Evolutionary conservation across 53 echinoderm and acorn worm genomes (phyloP), one percentile per base, ranked within the genome.

Genomic region (Actinopyga echinites): DNA sequence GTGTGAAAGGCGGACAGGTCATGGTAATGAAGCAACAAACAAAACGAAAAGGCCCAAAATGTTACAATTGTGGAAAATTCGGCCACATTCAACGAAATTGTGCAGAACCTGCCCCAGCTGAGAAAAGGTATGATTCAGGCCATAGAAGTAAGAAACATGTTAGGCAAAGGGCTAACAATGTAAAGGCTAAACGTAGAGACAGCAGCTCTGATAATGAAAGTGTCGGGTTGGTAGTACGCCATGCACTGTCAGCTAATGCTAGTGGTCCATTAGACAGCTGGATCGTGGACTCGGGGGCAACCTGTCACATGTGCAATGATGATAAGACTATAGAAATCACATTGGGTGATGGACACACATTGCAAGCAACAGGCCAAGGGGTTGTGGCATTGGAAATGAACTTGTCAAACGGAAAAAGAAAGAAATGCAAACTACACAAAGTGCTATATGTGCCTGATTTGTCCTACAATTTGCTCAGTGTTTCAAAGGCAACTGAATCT

Each of bases 61-160:
- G 74, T 43, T 74, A 74, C 74, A 74, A 74, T 12, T 74, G 74
- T 45, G 45, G 74, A 74, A 74, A 44, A 42, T 42, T 38, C 43
- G 74, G 74, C 22, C 23, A 68, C 21, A 68, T 68, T 35, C 13
- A 74, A n/a, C 45, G 38, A 44, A 74, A 5, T 24, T 74, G 74
- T 37, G n/a, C 74, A 34, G 62, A 61, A 66, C 66, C 66, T 31
- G 66, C 66, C 13, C 66, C 30, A 66, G 44, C 8, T 7, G 61
- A 60, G 66, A 28, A 66, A 17, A 66, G 21, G 32, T 66, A 66
- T 36, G 33, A 66, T 33, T 66, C 13, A 32, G 66, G 66, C 66
- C 33, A 66, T 28, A 66, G 35, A 32, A 31, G 66, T 66, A 66
- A 66, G 66, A 28, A 66, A 66, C 66, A 66, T 33, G 9, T 15